Evolutionary conservation across 2,888 invertebrate genomes (phyloP), one percentile per base, ranked within the genome.

Genomic region (Melinopterus prodromus): DNA sequence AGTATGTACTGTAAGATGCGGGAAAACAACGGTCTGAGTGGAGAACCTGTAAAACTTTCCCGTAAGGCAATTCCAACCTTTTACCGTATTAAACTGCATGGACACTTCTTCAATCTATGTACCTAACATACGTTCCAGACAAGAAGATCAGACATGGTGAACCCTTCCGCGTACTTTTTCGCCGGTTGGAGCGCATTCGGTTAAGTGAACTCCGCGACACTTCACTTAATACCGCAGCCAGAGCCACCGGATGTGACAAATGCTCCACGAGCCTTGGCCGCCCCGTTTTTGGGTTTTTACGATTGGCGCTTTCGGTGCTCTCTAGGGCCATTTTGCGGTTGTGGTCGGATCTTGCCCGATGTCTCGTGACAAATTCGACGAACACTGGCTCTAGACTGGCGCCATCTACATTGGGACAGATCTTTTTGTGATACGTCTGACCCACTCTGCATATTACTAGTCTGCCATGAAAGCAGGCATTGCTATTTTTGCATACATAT

Each of bases 81-180:
- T 53, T 53, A 53, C 53, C 53, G 53, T 53, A 53, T 53, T 53
- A 53, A 53, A 53, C 53, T 53, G 53, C 53, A 53, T 53, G 53
- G 53, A 12, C 12, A 53, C 53, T 53, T 53, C 53, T 53, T 53
- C 53, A 53, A 12, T 53, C 53, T 53, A 53, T 53, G 53, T 9
- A 53, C 53, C 9, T 53, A 53, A 53, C 53, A 53, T 53, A 53
- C 53, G 53, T 53, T 53, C 53, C 5, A 53, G 53, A 53, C 53
- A 12, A 53, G 0, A 1, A 6, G 12, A 53, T 1, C 53, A 53
- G 53, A 53, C 53, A 53, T 53, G 53, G 9, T 53, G 53, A 53
- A 53, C 53, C 53, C 9, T 53, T 53, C 5, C 12, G 53, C 53
- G 9, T 53, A 53, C 3, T 53, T 53, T 53, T 53, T 53, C 12